A percentile compares a stretch with the other conserved stretches of the same genome.
Conservation (phyloP, 2,113 vertebrate species). For the Nothocercus nigrocapillus region DNA sequence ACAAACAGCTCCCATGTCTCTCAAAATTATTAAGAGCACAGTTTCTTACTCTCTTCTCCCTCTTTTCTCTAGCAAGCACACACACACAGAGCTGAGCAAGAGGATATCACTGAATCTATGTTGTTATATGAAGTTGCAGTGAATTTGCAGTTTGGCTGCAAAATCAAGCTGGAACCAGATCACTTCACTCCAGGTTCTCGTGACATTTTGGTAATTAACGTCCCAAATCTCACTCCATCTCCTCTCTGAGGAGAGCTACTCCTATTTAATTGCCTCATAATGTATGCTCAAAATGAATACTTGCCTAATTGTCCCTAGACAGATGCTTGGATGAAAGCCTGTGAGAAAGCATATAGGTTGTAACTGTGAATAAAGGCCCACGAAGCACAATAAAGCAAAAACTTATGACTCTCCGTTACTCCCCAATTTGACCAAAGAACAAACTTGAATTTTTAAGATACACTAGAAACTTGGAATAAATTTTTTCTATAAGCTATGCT, state of each 20-base stretch:
- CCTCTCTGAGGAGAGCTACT: neutral
- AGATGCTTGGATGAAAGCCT: slow-evolving; percentile 44
- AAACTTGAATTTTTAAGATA: neutral
- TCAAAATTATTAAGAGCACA: neutral
- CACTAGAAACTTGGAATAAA: neutral
- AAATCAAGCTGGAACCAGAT: neutral
- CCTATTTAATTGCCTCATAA: slow-evolving; percentile 51
- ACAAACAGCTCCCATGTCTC: neutral
- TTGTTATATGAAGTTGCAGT: neutral
- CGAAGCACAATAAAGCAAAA: neutral
- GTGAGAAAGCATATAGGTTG: neutral
- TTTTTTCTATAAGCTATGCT: neutral
- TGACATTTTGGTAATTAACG: slow-evolving; percentile 17
- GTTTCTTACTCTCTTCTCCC: neutral
- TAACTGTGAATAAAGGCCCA: neutral
- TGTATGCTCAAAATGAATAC: slow-evolving; percentile 1
- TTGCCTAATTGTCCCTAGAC: slow-evolving; percentile 23
- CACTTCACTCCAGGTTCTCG: neutral
- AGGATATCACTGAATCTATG: neutral
- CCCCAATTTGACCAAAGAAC: neutral
- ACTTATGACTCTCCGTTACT: neutral
- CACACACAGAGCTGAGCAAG: neutral
- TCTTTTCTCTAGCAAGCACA: neutral
- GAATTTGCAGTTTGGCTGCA: neutral
- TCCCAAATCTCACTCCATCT: slow-evolving; percentile 14